These are phyloP conservation scores for Hylomyscus alleni DNA, from an alignment of 2,797 vertebrate genomes.

Conservation along the genomic window DNA sequence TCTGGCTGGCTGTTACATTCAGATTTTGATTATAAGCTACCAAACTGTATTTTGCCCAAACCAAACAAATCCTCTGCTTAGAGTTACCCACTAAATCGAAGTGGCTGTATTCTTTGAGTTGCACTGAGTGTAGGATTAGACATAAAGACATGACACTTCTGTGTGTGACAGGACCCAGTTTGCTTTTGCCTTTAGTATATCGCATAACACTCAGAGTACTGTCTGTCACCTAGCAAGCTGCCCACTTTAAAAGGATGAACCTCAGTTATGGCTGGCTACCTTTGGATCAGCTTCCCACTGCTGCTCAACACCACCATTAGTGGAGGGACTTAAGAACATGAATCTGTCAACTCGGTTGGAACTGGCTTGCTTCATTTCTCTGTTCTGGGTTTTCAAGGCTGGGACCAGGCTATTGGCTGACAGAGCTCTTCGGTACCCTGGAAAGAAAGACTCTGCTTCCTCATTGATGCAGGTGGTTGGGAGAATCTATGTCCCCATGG, in stretches of 20 bases:
- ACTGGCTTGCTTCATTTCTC: not conserved
- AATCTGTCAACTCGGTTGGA: not conserved
- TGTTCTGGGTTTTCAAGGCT: not conserved
- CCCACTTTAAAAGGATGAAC: not conserved
- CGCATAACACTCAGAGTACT: not conserved
- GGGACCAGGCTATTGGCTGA: not conserved
- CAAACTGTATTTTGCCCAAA: not conserved
- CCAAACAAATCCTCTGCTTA: not conserved
- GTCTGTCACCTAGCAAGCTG: not conserved
- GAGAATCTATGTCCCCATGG: not conserved
- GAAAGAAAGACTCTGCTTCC: not conserved
- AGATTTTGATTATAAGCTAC: constrained; percentile 1
- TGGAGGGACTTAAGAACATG: not conserved
- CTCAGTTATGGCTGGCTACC: not conserved
- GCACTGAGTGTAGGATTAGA: not conserved
- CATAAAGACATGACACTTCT: not conserved
- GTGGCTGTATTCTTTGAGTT: not conserved
- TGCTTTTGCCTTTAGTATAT: not conserved
- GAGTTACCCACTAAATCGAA: not conserved
- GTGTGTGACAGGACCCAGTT: not conserved
- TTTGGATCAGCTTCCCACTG: not conserved
- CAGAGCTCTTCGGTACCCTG: not conserved
- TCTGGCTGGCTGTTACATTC: not conserved
- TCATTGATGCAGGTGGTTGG: not conserved
- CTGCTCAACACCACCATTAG: not conserved